A percentile compares a stretch with the other conserved stretches of the same genome.
phyloP scores from a whole-genome alignment of 2,797 vertebrate genomes.

The Decapterus maruadsi region DNA sequence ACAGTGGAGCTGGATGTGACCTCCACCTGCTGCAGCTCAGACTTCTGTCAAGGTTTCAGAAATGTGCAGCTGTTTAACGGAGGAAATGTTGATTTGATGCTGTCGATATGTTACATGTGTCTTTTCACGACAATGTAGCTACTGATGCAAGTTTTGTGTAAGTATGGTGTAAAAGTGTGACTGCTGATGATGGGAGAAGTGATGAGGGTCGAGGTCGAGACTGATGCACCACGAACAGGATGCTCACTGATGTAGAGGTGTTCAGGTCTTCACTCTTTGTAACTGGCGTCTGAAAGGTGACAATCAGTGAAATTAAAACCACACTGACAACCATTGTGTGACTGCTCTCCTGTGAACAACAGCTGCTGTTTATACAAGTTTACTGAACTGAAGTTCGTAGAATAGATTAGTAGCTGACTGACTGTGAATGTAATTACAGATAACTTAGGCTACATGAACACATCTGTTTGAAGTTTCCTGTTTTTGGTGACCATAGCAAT shows the following conservation, averaged over 20 bases:
- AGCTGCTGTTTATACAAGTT: too few species aligned
- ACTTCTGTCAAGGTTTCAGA: too few species aligned
- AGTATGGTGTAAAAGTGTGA: neutral
- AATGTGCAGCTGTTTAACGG: neutral
- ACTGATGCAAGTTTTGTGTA: neutral
- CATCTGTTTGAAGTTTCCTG: too few species aligned
- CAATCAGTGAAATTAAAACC: neutral
- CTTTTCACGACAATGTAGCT: neutral
- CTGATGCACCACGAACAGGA: neutral
- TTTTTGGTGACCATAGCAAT: too few species aligned
- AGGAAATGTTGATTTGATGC: constrained; percentile 18
- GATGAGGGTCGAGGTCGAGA: neutral
- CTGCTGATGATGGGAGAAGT: neutral
- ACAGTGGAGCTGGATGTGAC: too few species aligned
- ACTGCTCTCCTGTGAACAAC: too few species aligned
- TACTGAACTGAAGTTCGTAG: too few species aligned
- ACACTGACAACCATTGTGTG: neutral
- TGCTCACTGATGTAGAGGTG: neutral
- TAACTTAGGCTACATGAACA: too few species aligned
- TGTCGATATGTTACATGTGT: constrained; percentile 1
- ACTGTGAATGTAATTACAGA: too few species aligned
- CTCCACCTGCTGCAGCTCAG: too few species aligned
- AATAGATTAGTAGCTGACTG: too few species aligned
- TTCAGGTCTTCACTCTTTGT: neutral
- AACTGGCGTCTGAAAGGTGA: neutral